Base-by-base conservation (phyloP, 1,140 invertebrate species). In the Meteorus sp. region DNA sequence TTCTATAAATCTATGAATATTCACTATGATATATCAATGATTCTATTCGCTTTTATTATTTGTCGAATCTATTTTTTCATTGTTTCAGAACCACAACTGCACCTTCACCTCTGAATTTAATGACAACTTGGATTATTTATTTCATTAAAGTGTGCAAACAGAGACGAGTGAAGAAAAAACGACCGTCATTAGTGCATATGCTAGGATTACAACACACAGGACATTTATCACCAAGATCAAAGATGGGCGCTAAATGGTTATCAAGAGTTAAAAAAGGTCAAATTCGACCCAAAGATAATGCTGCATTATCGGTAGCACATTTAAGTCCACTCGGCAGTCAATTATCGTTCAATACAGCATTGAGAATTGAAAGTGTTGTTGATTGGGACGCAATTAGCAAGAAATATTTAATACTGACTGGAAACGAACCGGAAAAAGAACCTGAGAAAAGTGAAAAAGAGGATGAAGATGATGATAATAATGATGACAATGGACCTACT, bases 31-130 rank as follows among this genome's bases (percentile, higher is more conserved):
- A 31, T 31, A 6, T 31, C 11, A 5, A 11, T 31, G 11, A 6
- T 31, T 31, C 5, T 31, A 31, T 31, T 31, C 29, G 29, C 11
- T 5, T 31, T 31, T 6, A 52, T 35, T n/a, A n/a, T n/a, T n/a
- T 25, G 15, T 33, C 20, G 20, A 37, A 17, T 52, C 5, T 35
- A n/a, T n/a, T 19, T 20, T 48, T 50, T 57, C 59, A 57, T 33
- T 72, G 69, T 79, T 78, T 31, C 74, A 80, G 97, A 75, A 98
- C 96, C 3, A 95, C 94, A 35, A 95, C 96, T 9, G 97, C 97
- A 2, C 98, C 98, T 0, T 95, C 97, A 15, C 98, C 98, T 0
- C 85, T 99, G 44, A 99, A 99, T 78, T 85, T 99, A 57, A 86
- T 99, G 66, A 98, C 95, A 9, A 95, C 96, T 33, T 94, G 92